phyloP scores from a whole-genome alignment of 2,797 vertebrate genomes.

The Lindbergichthys nudifrons region DNA sequence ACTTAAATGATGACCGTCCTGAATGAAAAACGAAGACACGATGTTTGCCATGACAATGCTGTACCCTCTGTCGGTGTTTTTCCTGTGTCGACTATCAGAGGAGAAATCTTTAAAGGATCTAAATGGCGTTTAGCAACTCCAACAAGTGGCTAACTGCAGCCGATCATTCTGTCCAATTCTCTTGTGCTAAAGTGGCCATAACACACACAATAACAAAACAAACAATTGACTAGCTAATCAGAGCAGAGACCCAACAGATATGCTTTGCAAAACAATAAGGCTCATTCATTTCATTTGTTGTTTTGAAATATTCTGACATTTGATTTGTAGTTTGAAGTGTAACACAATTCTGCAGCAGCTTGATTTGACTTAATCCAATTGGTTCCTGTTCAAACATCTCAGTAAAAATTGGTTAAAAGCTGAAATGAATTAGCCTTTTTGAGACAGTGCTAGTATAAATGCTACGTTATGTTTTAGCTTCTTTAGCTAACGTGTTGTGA shows the following conservation, averaged over 20 bases:
- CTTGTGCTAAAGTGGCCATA: background rate
- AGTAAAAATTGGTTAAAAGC: background rate
- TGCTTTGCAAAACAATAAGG: background rate
- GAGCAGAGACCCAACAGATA: constrained; percentile 3
- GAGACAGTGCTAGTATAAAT: constrained; percentile 4
- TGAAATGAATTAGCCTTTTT: background rate
- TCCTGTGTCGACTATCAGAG: constrained; percentile 36
- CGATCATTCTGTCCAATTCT: background rate
- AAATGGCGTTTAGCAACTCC: background rate
- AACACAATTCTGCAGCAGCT: background rate
- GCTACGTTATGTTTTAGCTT: constrained; percentile 33
- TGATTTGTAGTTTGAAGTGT: background rate
- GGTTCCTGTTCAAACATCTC: background rate
- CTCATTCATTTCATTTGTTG: background rate
- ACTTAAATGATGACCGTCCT: background rate
- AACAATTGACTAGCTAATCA: background rate
- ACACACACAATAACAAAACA: background rate
- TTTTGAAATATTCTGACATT: background rate
- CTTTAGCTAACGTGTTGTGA: constrained; percentile 33
- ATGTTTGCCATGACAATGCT: constrained; percentile 22
- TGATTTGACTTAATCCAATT: background rate
- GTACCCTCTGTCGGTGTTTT: constrained; percentile 16
- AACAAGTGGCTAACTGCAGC: background rate
- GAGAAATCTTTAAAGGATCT: constrained; percentile 14
- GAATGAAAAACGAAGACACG: background rate